Base-by-base conservation (phyloP, 2,888 invertebrate species). In the Timandra comae region DNA sequence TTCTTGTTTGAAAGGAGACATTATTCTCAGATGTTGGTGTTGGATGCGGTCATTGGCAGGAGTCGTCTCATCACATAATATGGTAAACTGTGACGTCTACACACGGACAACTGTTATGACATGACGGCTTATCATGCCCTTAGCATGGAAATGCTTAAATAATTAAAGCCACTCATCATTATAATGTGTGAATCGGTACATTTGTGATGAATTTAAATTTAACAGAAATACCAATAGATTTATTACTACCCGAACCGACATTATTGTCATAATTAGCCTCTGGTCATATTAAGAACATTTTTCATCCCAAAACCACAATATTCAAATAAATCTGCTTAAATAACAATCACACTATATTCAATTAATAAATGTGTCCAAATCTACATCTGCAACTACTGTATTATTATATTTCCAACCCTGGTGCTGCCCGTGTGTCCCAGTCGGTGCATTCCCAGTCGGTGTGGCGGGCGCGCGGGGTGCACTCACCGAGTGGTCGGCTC, bases 401-500 rank as follows among this genome's bases (percentile, higher is more conserved):
- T n/a, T n/a, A n/a, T n/a, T n/a, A n/a, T n/a, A n/a, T n/a, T n/a
- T n/a, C n/a, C n/a, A n/a, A n/a, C n/a, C n/a, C n/a, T n/a, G n/a
- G n/a, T n/a, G n/a, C n/a, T n/a, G 2, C 19, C 46, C 42, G 33
- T 58, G 34, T 35, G 35, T 47, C 27, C 29, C 9, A 3, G 4
- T 27, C 27, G 48, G 11, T 31, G 43, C 43, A 43, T 41, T 57
- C 56, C 49, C 56, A 50, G 44, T 52, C 49, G 52, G 52, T 66
- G 9, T n/a, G n/a, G n/a, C n/a, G n/a, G n/a, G n/a, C n/a, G n/a
- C n/a, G n/a, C n/a, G n/a, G n/a, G n/a, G 59, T 66, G 66, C 66
- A 69, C 65, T 63, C 64, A 49, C 57, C 39, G 66, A 74, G 78
- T 68, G 73, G 70, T 64, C 65, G 63, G 62, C 52, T 60, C 59